Conservation (phyloP, 2,888 invertebrate genomes). For the Achlya flavicornis region DNA sequence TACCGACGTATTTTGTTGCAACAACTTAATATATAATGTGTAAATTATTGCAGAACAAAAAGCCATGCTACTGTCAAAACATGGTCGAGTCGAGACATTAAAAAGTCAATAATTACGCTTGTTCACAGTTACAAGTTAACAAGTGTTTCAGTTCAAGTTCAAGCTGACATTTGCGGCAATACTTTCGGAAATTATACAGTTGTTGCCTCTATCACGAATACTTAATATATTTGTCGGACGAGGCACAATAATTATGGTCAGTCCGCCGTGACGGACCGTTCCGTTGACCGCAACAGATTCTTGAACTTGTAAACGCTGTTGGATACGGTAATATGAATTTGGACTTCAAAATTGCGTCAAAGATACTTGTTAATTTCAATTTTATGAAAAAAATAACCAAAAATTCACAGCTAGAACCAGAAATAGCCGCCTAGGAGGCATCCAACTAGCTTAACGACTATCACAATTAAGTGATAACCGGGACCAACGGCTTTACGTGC, state of each 20-base stretch:
- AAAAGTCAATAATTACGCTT: background rate
- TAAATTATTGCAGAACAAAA: background rate
- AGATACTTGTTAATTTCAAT: too few relatives aligned
- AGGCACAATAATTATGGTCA: constrained; percentile 60
- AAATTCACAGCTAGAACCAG: too few relatives aligned
- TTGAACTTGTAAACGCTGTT: constrained; percentile 37
- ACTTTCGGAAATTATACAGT: constrained; percentile 66
- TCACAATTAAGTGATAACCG: too few relatives aligned
- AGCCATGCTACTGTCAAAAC: background rate
- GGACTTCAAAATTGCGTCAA: background rate
- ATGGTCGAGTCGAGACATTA: background rate
- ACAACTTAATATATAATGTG: background rate
- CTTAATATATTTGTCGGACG: constrained; percentile 72
- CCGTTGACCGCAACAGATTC: constrained; percentile 52
- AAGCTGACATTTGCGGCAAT: constrained; percentile 54
- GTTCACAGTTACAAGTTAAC: background rate
- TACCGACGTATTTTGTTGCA: too few relatives aligned
- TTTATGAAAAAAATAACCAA: background rate
- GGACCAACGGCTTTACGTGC: too few relatives aligned
- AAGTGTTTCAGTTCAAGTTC: constrained; percentile 24
- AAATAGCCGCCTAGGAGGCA: too few relatives aligned
- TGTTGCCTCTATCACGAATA: constrained; percentile 62
- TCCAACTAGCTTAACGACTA: too few relatives aligned
- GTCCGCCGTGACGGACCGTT: constrained; percentile 67
- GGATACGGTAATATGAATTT: constrained; percentile 38